Evolutionary conservation across 2,797 vertebrate genomes (phyloP).

Genomic region (Aselliscus stoliczkanus): DNA sequence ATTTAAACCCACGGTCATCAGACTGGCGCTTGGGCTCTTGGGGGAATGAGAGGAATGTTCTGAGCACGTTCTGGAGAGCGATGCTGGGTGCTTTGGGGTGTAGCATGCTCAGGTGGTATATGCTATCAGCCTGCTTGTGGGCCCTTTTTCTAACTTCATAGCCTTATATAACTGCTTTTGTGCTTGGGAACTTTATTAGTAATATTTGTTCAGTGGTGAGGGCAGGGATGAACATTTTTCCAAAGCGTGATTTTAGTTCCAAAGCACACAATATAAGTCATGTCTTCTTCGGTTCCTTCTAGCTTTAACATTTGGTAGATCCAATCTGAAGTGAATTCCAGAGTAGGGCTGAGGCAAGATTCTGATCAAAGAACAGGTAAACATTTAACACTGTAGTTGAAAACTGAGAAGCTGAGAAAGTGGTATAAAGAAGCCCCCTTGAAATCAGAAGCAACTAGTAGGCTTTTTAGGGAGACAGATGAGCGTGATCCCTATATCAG

Average conservation of each 20-base stretch:
- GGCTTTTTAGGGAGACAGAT: background rate
- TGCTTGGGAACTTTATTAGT: background rate
- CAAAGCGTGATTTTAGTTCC: background rate
- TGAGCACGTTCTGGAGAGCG: background rate
- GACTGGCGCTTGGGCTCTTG: background rate
- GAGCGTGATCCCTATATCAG: background rate
- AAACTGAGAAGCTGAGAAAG: background rate
- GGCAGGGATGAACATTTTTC: background rate
- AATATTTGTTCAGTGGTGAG: background rate
- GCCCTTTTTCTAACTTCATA: background rate
- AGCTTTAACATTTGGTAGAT: background rate
- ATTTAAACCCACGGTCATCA: background rate
- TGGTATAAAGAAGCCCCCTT: background rate
- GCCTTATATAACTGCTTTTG: background rate
- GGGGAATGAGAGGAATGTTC: background rate
- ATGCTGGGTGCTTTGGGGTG: background rate
- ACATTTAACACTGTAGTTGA: background rate
- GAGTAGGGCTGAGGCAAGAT: background rate
- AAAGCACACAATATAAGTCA: background rate
- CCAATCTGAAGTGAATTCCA: background rate
- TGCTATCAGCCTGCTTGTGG: background rate
- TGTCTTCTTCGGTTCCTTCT: background rate
- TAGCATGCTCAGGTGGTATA: fast-evolving
- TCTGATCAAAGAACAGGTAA: background rate
- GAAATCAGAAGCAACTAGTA: background rate